A percentile compares a stretch with the other conserved stretches of the same genome.
Evolutionary conservation across 2,113 vertebrate genomes (phyloP).

Genomic region (Stomatorhinus ivindoensis): DNA sequence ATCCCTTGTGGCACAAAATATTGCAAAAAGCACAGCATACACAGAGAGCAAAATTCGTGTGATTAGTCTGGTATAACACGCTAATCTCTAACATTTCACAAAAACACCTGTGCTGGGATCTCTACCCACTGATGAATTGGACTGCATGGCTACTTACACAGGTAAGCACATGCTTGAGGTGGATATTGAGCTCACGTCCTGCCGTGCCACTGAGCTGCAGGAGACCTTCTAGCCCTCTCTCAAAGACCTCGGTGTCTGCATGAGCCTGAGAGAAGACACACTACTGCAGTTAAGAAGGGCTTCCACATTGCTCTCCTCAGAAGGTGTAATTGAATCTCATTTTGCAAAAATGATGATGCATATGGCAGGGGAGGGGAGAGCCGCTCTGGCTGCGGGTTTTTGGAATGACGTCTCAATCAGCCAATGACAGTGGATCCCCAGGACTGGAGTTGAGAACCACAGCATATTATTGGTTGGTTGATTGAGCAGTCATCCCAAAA

Average conservation of each 20-base stretch:
- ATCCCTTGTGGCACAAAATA: not conserved
- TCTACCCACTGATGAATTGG: not conserved
- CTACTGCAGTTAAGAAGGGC: not conserved
- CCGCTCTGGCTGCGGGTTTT: too few species aligned
- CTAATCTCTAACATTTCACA: not conserved
- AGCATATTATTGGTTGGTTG: too few species aligned
- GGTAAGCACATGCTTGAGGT: slow-evolving; percentile 67
- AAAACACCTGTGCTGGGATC: not conserved
- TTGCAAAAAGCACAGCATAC: not conserved
- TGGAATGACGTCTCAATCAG: too few species aligned
- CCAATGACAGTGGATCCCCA: too few species aligned
- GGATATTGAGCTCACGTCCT: slow-evolving; percentile 60
- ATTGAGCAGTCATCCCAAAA: too few species aligned
- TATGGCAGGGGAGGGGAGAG: not conserved
- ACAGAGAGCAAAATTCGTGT: not conserved
- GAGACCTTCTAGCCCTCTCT: slow-evolving; percentile 60
- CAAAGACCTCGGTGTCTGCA: slow-evolving; percentile 57
- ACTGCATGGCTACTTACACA: slow-evolving; percentile 51
- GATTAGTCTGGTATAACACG: not conserved
- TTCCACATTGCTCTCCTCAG: not conserved
- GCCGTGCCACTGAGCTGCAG: slow-evolving; percentile 61
- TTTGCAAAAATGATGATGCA: too few species aligned
- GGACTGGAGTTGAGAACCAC: too few species aligned
- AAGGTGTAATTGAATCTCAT: not conserved
- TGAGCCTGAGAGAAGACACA: slow-evolving; percentile 50